Conservation (phyloP, 2,113 vertebrate genomes). For the Sitta europaea region DNA sequence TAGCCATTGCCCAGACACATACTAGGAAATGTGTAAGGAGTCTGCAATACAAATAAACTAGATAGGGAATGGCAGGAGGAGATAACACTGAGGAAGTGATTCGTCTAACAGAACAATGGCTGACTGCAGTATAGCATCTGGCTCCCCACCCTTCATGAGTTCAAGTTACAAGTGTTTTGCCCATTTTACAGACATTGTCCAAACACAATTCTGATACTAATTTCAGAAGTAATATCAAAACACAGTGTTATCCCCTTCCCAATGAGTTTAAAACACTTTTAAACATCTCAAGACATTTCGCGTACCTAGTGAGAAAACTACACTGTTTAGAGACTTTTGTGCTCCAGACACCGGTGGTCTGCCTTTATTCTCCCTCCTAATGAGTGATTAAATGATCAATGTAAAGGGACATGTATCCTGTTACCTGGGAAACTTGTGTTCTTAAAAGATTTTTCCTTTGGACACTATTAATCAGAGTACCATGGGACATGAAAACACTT, state of each 20-base stretch:
- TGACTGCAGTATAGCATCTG: background rate
- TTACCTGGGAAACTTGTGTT: background rate
- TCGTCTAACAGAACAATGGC: background rate
- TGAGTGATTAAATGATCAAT: background rate
- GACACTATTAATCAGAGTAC: background rate
- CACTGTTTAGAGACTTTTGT: background rate
- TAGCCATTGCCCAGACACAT: background rate
- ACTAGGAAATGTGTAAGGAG: background rate
- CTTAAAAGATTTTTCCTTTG: background rate
- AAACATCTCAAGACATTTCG: background rate
- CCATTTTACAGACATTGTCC: background rate
- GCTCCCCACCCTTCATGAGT: background rate
- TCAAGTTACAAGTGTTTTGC: background rate
- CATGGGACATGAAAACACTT: background rate
- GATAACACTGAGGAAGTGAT: background rate
- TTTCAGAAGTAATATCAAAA: background rate
- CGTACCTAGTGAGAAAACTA: background rate
- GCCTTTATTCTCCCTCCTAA: background rate
- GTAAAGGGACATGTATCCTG: background rate
- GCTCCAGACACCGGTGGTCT: background rate
- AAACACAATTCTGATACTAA: background rate
- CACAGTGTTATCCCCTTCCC: background rate
- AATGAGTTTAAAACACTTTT: background rate
- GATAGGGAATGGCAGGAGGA: background rate
- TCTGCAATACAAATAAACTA: background rate